These are phyloP conservation scores for Erpornis zantholeuca DNA, from an alignment of 2,113 vertebrate genomes.

Conservation along the genomic window DNA sequence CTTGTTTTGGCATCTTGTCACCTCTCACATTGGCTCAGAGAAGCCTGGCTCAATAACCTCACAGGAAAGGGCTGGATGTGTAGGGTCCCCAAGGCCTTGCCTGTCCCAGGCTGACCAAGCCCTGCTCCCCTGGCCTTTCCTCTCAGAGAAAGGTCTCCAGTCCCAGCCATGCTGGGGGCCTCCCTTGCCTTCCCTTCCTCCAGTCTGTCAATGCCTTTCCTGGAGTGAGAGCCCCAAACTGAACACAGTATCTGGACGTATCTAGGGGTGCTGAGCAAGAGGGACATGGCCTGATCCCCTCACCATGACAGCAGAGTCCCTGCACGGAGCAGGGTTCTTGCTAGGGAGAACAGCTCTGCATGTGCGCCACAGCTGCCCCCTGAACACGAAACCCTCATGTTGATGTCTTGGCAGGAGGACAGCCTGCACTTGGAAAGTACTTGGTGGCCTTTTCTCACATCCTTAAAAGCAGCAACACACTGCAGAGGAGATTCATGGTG, in stretches of 20 bases:
- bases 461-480: neutral
- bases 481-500: neutral
- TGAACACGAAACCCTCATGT: neutral
- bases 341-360: neutral
- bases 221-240: neutral
- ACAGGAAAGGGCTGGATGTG: neutral
- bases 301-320: neutral
- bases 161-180: neutral
- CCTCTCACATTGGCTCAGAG: neutral
- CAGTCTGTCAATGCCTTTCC: neutral
- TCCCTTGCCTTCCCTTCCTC: neutral
- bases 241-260: neutral
- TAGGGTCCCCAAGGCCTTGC: neutral
- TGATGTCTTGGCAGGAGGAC: neutral
- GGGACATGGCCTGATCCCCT: neutral
- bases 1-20: neutral
- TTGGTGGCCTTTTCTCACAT: neutral
- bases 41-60: neutral
- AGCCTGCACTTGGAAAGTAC: neutral
- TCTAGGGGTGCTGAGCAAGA: neutral
- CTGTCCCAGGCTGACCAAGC: neutral
- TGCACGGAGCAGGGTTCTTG: rapidly evolving
- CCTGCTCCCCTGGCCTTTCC: neutral
- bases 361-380: neutral
- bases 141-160: neutral